These are phyloP conservation scores for Poicephalus meyeri DNA, from an alignment of 2,113 vertebrate species.

Conservation along the genomic window DNA sequence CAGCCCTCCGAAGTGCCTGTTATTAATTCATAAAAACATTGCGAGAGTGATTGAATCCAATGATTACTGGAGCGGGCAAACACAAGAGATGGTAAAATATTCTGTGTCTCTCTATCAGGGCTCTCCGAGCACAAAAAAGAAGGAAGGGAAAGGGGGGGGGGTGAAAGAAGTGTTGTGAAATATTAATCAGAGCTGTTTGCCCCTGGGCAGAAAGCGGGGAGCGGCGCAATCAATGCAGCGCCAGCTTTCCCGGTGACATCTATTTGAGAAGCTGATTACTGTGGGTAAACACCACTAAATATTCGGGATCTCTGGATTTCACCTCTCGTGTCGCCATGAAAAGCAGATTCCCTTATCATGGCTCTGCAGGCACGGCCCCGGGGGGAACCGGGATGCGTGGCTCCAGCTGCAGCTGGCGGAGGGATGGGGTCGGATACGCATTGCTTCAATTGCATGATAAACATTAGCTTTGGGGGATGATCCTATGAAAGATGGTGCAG, in stretches of 20 bases:
- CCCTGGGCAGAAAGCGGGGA: conserved; percentile 58
- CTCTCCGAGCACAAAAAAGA: conserved; percentile 33
- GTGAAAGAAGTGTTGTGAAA: conserved; percentile 75
- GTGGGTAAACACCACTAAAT: conserved; percentile 71
- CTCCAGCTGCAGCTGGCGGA: conserved; percentile 47
- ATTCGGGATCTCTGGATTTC: conserved; percentile 63
- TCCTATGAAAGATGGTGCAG: conserved; percentile 42
- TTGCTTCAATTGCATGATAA: conserved; percentile 73
- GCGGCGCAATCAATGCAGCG: conserved; percentile 47
- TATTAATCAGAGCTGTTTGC: conserved; percentile 80
- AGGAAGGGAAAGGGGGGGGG: not conserved
- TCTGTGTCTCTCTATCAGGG: conserved; percentile 70
- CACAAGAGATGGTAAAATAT: conserved; percentile 80
- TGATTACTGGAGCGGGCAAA: conserved; percentile 82
- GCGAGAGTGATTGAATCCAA: conserved; percentile 82
- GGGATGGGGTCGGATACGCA: conserved; percentile 47
- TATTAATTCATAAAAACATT: conserved; percentile 93
- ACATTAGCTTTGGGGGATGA: conserved; percentile 68
- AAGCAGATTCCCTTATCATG: conserved; percentile 79
- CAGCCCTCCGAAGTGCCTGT: conserved; percentile 82
- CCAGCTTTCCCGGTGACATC: conserved; percentile 42
- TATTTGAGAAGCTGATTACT: conserved; percentile 76
- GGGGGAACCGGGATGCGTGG: conserved; percentile 42
- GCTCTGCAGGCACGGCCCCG: conserved; percentile 76
- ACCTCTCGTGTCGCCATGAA: conserved; percentile 14